phyloP scores from a whole-genome alignment of 1,140 invertebrate species.

The Brachionus angularis region DNA sequence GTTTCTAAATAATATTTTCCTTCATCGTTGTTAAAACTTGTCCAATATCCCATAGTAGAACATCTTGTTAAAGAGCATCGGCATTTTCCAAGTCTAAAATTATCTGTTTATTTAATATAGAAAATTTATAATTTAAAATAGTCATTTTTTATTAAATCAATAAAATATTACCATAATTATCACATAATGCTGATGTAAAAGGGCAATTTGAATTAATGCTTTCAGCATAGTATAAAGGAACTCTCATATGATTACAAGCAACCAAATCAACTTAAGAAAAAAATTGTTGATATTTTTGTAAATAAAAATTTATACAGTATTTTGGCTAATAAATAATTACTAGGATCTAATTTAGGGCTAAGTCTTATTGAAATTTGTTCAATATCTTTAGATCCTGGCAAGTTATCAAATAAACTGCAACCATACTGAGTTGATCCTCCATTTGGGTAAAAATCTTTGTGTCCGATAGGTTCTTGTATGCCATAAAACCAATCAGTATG shows the following conservation, averaged over 20 bases:
- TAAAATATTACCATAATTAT: constrained; percentile 29
- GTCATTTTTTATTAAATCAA: neutral
- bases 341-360: constrained; percentile 23
- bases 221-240: constrained; percentile 29
- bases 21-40: neutral
- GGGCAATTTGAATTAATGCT: constrained; percentile 17
- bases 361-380: constrained; percentile 24
- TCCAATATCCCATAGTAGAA: constrained; percentile 14
- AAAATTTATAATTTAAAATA: no score
- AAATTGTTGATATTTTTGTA: neutral
- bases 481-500: constrained; percentile 74
- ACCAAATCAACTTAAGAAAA: constrained; percentile 20
- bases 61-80: neutral
- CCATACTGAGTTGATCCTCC: constrained; percentile 61
- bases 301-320: neutral
- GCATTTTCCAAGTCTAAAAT: neutral
- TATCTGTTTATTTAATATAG: no score
- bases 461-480: constrained; percentile 60
- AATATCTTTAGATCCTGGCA: neutral
- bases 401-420: constrained; percentile 18
- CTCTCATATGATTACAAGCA: constrained; percentile 38
- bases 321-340: constrained; percentile 18
- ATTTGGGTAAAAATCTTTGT: constrained; percentile 54
- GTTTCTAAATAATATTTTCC: constrained; percentile 24
- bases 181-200: constrained; percentile 26